Evolutionary conservation across 2,888 invertebrate species (phyloP), one percentile per base, ranked within the genome.

Genomic region (Leptarthrus brevirostris): DNA sequence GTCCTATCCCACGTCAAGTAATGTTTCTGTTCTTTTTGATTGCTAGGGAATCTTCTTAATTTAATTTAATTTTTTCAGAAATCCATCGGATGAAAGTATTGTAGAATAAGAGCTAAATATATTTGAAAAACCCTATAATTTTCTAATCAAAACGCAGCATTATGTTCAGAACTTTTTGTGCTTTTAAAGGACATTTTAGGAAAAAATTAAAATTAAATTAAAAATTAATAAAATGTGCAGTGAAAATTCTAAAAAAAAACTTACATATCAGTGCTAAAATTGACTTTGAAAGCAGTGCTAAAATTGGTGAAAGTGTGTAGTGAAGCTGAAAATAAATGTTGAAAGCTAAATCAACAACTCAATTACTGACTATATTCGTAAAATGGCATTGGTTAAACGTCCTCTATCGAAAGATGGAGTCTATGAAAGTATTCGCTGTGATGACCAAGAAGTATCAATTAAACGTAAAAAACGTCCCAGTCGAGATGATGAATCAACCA

Each of bases 371-470:
- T 47, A n/a, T 12, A 4, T 3, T 44, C 77, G 76, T 77, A 79
- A 78, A 74, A 85, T 85, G 85, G 85, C 85, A 78, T 78, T 85
- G 77, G 82, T 84, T 22, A 85, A 85, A 79, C 82, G 85, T 77
- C 85, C 85, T 74, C 80, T 85, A 56, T 80, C 83, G 77, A 85
- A 84, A 81, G 85, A 85, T 77, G 66, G 74, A 34, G 66, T 70
- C 12, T 56, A 73, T 74, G 81, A 82, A 76, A 82, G 82, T 79
- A 79, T 79, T 74, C 80, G 78, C 78, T 77, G 73, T 74, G 82
- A 83, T 61, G 83, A 84, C 40, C 81, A 83, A 64, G 85, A 85
- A 77, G 81, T 82, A 18, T 79, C 82, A 44, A 79, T 84, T 26
- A 85, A 85, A 74, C 80, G 85, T 66, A 84, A 84, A 76, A 85